Percentiles rank a stretch among this genome's conserved stretches.
These are phyloP conservation scores for Harpalus rubripes DNA, from an alignment of 2,888 invertebrate species.

Conservation along the genomic window DNA sequence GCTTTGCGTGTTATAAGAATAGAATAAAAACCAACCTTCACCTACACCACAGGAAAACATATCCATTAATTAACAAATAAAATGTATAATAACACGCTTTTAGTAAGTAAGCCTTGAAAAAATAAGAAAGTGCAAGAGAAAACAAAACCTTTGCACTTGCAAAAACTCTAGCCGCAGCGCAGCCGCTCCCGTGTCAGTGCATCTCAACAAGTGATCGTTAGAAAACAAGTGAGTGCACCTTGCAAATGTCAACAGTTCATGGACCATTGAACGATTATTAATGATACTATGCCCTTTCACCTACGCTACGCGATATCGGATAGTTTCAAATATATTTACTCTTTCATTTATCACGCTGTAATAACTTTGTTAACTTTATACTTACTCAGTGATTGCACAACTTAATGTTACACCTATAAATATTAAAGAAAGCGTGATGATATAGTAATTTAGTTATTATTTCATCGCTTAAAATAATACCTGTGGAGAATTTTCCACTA, in stretches of 20 bases:
- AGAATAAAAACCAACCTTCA: conserved; percentile 2
- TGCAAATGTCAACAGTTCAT: conserved; percentile 63
- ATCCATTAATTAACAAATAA: conserved; percentile 8
- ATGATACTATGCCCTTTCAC: conserved; percentile 61
- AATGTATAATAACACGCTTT: conserved; percentile 11
- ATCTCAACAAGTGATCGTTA: conserved; percentile 22
- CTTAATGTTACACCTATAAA: neutral
- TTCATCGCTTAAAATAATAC: too few relatives aligned
- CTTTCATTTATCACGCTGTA: conserved; percentile 14
- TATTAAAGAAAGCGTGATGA: too few relatives aligned
- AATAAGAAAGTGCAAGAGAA: conserved; percentile 45
- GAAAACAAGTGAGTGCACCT: conserved; percentile 47
- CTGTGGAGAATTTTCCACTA: too few relatives aligned
- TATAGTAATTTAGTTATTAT: too few relatives aligned
- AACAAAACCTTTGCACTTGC: conserved; percentile 58
- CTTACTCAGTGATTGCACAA: neutral
- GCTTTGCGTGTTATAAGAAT: neutral
- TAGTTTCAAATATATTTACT: conserved; percentile 36
- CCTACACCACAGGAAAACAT: neutral
- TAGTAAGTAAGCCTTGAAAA: conserved; percentile 46
- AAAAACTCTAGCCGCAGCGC: neutral
- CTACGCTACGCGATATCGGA: conserved; percentile 51
- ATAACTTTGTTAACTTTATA: neutral
- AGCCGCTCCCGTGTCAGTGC: neutral
- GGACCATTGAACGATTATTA: conserved; percentile 56